Base-by-base conservation (phyloP, 2,113 vertebrate genomes). In the Alouatta palliata region DNA sequence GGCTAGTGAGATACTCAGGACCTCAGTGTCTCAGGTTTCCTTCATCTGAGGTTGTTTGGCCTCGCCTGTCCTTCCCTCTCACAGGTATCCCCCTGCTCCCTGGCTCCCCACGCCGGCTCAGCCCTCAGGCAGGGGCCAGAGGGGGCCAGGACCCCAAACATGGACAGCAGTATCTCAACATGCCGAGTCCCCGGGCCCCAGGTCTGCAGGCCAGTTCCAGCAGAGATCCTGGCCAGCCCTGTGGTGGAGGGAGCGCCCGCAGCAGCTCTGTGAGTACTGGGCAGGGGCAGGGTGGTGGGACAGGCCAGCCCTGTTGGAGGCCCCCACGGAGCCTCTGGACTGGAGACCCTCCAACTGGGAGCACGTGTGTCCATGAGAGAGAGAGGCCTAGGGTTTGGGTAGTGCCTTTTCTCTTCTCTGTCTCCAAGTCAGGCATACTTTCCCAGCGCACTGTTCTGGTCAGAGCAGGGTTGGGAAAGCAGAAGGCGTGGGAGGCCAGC, bases 91-190 rank as follows among this genome's bases (percentile, higher is more conserved):
- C 97, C 81, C 73, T 98, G 85, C 94, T 37, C 91, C 97, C 68
- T 96, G 97, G 83, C 70, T 97, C 70, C 19, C 95, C 93, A 40
- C 96, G 90, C 21, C 87, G 92, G n/a, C 95, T 97, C 66, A 96
- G 91, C 79, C 90, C 98, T 49, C 96, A 87, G 87, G 96, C 97
- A 87, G 96, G 84, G 97, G 96, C 98, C 98, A 97, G 98, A 97
- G 98, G 98, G 83, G 23, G n/a, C 27, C 98, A 97, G 37, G 98
- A 97, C 66, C 98, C 98, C 91, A 84, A 96, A 79, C 97, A 98
- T 61, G 99, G 97, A 71, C 98, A 97, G 81, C 99, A 98, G 75
- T 98, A 99, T 79, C 98, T 99, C 82, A 99, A 98, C 2, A 97
- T 99, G 97, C 99, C 99, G 43, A 98, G 97, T 30, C 98, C 98